A percentile compares a stretch with the other conserved stretches of the same genome.
Conservation (phyloP, 2,888 invertebrate genomes). For the Pachymerium ferrugineum region DNA sequence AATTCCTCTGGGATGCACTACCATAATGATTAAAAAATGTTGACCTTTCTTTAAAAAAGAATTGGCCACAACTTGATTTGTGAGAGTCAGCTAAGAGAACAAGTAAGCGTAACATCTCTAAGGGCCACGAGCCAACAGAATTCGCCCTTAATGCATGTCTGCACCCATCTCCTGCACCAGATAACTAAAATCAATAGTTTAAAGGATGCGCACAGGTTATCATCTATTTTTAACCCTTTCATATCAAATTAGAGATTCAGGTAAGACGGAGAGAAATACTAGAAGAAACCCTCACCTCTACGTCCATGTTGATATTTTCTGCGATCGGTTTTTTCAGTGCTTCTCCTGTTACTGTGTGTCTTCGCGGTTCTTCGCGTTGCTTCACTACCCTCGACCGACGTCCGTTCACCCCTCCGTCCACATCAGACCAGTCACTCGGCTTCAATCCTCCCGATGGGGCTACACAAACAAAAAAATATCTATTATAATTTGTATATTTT, state of each 20-base stretch:
- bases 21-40: no score
- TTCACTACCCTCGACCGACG: slow-evolving; percentile 34
- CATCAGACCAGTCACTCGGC: slow-evolving; percentile 37
- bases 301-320: slow-evolving; percentile 28
- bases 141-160: background rate
- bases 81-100: background rate
- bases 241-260: no score
- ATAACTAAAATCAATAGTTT: background rate
- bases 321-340: slow-evolving; percentile 4
- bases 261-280: no score
- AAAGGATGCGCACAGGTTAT: background rate
- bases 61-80: background rate
- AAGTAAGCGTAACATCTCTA: background rate
- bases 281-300: no score
- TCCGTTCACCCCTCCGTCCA: slow-evolving; percentile 34
- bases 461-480: slow-evolving; percentile 11
- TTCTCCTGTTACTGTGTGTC: slow-evolving; percentile 62
- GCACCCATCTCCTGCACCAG: background rate
- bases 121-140: background rate
- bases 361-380: slow-evolving; percentile 67
- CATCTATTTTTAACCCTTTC: background rate
- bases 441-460: slow-evolving; percentile 36
- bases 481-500: background rate
- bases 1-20: no score
- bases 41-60: no score